Evolutionary conservation across 1,140 invertebrate species (phyloP).

Genomic region (Leptinotarsa texana): DNA sequence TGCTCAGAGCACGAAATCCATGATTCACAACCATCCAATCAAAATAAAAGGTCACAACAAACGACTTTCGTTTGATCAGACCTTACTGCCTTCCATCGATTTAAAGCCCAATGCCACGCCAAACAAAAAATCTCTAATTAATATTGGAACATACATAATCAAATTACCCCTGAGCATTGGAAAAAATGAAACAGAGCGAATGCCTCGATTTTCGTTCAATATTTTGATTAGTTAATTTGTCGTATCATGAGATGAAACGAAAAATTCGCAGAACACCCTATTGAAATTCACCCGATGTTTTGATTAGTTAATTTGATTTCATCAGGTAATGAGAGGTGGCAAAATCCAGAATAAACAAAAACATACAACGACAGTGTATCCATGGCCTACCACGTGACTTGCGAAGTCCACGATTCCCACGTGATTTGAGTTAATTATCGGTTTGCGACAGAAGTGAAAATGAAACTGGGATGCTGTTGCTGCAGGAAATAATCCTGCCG

Average conservation of each 20-base stretch:
- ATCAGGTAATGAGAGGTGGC: neutral
- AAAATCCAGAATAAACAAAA: neutral
- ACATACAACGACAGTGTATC: neutral
- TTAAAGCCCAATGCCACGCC: neutral
- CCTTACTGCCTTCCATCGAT: neutral
- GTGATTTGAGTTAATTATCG: neutral
- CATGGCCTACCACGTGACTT: neutral
- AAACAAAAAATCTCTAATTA: neutral
- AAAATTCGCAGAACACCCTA: neutral
- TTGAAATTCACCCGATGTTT: neutral
- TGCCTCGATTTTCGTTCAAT: no score
- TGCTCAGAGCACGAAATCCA: no score
- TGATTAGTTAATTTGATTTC: conserved; percentile 3
- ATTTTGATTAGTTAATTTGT: no score
- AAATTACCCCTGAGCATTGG: neutral
- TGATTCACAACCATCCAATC: no score
- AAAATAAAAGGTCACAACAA: no score
- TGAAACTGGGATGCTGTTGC: neutral
- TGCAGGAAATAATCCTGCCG: neutral
- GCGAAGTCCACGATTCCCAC: neutral
- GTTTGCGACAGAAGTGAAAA: neutral
- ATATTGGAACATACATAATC: neutral
- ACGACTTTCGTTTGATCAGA: no score
- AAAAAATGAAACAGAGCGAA: neutral
- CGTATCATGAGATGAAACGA: no score